Conservation (phyloP, 1,140 invertebrate genomes). For the Micrasema longulum region DNA sequence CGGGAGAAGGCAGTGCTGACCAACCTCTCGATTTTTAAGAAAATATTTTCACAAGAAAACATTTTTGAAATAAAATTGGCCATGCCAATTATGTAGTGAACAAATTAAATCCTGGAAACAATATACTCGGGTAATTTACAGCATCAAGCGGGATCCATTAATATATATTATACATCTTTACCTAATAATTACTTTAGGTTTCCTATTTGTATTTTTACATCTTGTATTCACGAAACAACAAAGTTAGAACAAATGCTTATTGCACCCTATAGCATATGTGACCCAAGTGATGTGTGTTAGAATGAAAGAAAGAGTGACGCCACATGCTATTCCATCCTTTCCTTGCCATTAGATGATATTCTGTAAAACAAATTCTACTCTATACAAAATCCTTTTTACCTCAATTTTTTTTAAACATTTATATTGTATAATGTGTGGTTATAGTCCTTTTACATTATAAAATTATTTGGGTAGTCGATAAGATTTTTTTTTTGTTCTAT, state of each 20-base stretch:
- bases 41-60: conserved; percentile 28
- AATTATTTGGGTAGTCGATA: neutral
- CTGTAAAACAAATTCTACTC: conserved; percentile 23
- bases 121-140: conserved; percentile 31
- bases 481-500: no score
- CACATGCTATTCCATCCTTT: conserved; percentile 54
- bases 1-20: conserved; percentile 81
- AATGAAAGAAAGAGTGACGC: conserved; percentile 49
- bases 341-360: conserved; percentile 50
- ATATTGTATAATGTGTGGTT: no score
- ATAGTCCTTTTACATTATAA: no score
- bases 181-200: conserved; percentile 52
- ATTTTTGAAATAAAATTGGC: conserved; percentile 3
- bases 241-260: conserved; percentile 54
- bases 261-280: conserved; percentile 54
- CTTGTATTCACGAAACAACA: conserved; percentile 53
- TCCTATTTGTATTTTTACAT: conserved; percentile 56
- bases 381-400: conserved; percentile 8
- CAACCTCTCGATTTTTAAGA: conserved; percentile 81
- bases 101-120: conserved; percentile 34
- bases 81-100: conserved; percentile 17
- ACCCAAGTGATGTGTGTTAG: conserved; percentile 42
- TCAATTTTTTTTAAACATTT: no score
- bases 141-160: conserved; percentile 35
- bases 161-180: conserved; percentile 31